These are phyloP conservation scores for Cephus nigrinus DNA, from an alignment of 2,888 invertebrate genomes.

Conservation along the genomic window DNA sequence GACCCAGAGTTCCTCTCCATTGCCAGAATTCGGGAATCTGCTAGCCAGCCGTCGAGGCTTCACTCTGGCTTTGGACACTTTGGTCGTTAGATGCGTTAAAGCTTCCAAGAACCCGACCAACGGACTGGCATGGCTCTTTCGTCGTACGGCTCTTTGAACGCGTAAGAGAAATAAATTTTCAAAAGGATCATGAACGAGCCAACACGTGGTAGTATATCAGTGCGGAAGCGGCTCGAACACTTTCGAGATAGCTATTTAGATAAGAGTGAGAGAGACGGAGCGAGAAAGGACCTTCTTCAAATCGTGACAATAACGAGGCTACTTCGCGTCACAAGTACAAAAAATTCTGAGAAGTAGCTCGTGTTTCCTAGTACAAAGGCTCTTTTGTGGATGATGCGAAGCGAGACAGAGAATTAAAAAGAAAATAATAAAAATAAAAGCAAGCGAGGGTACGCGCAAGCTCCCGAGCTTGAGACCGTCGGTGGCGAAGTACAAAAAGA, in stretches of 20 bases:
- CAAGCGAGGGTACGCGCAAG: neutral
- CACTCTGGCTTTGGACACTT: neutral
- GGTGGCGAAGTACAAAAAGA: neutral
- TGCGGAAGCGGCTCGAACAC: neutral
- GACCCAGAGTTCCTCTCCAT: neutral
- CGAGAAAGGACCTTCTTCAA: neutral
- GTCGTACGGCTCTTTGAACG: neutral
- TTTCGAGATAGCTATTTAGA: neutral
- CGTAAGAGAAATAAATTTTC: neutral
- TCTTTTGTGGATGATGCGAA: neutral
- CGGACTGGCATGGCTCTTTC: neutral
- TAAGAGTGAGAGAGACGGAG: neutral
- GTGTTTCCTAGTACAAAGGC: neutral
- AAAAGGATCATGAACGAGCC: neutral
- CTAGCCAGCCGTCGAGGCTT: neutral
- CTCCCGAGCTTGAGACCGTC: neutral
- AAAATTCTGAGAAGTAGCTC: slow-evolving; percentile 2
- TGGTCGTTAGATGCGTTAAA: neutral
- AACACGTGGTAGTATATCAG: neutral
- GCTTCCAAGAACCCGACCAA: neutral
- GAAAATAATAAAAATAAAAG: too few species aligned
- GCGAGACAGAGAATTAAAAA: neutral
- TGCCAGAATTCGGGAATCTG: neutral
- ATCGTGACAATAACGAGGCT: slow-evolving; percentile 10
- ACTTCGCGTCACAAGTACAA: slow-evolving; percentile 9